These are phyloP conservation scores for Enteromius treurensis DNA, from an alignment of 2,797 vertebrate species.

Conservation along the genomic window DNA sequence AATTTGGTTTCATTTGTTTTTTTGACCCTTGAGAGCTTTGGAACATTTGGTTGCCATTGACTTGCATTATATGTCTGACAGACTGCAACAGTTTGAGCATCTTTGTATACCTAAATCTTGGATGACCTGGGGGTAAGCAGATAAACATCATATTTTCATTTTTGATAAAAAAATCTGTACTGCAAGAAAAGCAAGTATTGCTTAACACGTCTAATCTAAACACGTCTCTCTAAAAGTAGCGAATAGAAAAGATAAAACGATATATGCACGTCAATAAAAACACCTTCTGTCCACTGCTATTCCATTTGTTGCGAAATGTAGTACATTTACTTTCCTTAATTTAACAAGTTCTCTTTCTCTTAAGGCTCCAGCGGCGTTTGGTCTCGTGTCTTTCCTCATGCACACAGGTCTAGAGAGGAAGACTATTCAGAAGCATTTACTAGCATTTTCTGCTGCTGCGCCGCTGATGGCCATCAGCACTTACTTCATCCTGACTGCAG, in stretches of 20 bases:
- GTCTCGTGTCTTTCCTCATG: slow-evolving; percentile 80
- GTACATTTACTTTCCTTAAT: neutral
- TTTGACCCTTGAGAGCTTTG: too few species aligned
- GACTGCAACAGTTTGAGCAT: too few species aligned
- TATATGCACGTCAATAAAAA: neutral
- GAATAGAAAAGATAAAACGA: neutral
- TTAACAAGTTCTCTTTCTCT: neutral
- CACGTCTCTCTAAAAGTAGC: neutral
- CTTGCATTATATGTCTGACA: too few species aligned
- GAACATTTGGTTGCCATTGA: too few species aligned
- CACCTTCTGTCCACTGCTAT: neutral
- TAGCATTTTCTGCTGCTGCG: slow-evolving; percentile 77
- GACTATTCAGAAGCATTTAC: slow-evolving; percentile 75
- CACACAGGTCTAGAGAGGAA: slow-evolving; percentile 77
- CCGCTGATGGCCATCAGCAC: slow-evolving; percentile 75
- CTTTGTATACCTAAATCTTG: too few species aligned
- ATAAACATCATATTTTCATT: too few species aligned
- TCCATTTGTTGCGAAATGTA: neutral
- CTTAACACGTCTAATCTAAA: neutral
- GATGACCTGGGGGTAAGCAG: too few species aligned
- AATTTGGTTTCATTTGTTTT: too few species aligned
- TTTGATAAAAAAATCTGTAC: neutral
- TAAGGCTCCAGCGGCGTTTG: slow-evolving; percentile 79
- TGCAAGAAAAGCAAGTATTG: neutral
- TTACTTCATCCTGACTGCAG: slow-evolving; percentile 72